Evolutionary conservation across 2,797 vertebrate species (phyloP).

Genomic region (Enteromius radiatus): DNA sequence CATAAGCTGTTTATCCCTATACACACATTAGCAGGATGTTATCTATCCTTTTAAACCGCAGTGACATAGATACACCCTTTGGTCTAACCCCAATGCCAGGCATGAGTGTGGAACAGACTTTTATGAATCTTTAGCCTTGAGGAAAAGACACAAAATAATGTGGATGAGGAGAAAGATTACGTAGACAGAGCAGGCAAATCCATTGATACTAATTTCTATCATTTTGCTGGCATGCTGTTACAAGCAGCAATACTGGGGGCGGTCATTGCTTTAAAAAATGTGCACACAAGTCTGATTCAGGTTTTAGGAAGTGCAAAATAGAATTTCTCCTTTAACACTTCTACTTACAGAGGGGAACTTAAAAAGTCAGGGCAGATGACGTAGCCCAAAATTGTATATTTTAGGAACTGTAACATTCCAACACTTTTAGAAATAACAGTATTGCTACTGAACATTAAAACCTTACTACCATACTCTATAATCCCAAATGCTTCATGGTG

Average conservation of each 20-base stretch:
- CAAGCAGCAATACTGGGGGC: neutral
- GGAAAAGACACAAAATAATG: neutral
- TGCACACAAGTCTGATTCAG: neutral
- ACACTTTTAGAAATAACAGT: neutral
- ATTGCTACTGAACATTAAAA: neutral
- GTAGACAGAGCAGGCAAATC: neutral
- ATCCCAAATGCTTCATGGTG: neutral
- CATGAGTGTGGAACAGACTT: neutral
- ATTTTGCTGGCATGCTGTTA: neutral
- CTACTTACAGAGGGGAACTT: neutral
- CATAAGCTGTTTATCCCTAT: constrained; percentile 24
- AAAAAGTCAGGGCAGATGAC: neutral
- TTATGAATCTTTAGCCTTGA: neutral
- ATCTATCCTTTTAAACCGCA: constrained; percentile 6
- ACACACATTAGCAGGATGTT: constrained; percentile 20
- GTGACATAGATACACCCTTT: constrained; percentile 27
- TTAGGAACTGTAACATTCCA: neutral
- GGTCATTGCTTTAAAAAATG: neutral
- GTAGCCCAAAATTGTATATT: neutral
- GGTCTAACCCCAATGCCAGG: constrained; percentile 7
- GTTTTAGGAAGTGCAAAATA: neutral
- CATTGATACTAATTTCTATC: neutral
- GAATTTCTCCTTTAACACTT: neutral
- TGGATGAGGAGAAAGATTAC: neutral
- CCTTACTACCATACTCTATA: neutral